A percentile compares a stretch with the other conserved stretches of the same genome.
Conservation (phyloP, 2,113 vertebrate genomes). For the Ochotona curzoniae region DNA sequence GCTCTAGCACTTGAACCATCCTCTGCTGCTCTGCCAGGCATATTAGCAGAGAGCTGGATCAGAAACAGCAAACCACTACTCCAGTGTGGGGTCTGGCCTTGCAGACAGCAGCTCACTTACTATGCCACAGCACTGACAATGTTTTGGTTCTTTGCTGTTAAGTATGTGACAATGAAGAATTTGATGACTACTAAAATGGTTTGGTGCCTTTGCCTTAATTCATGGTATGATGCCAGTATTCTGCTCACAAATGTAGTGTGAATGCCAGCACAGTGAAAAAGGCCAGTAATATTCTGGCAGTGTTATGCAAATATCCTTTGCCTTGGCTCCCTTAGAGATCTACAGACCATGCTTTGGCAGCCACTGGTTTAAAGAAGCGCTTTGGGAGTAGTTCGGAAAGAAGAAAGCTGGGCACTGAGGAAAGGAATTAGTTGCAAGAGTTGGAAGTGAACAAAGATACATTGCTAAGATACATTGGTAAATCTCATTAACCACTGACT, state of each 20-base stretch:
- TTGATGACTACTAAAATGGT: neutral
- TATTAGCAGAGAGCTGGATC: too few species aligned
- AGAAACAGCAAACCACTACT: too few species aligned
- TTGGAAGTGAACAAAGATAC: neutral
- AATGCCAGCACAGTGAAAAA: neutral
- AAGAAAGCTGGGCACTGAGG: neutral
- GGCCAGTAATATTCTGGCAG: neutral
- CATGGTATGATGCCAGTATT: neutral
- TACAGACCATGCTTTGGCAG: neutral
- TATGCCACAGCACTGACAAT: neutral
- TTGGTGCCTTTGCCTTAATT: neutral
- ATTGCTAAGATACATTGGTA: neutral
- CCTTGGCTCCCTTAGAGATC: neutral
- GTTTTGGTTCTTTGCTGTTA: neutral
- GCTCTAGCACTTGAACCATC: too few species aligned
- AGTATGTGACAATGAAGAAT: neutral
- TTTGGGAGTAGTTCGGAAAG: neutral
- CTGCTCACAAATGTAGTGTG: neutral
- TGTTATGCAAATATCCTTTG: neutral
- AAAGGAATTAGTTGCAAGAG: neutral
- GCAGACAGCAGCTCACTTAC: too few species aligned
- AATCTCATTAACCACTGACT: neutral
- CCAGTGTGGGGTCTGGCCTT: too few species aligned
- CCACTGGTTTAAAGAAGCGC: neutral
- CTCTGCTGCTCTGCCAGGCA: too few species aligned